Percentiles rank a stretch among this genome's conserved stretches.
Conservation (phyloP, 2,888 invertebrate genomes). For the Andrena praecox region DNA sequence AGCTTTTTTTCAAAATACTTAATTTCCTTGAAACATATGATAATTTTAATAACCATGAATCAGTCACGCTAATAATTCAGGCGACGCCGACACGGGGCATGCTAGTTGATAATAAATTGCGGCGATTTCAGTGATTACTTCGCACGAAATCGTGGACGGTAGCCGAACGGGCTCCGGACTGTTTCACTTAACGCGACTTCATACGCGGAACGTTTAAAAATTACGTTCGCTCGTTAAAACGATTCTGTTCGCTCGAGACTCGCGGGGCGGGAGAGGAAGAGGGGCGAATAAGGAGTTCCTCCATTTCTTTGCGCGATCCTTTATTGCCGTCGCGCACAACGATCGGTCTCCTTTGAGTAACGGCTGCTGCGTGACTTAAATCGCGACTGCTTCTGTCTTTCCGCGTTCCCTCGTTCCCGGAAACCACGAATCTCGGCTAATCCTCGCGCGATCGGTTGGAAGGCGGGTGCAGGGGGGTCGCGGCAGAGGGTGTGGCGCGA, state of each 20-base stretch:
- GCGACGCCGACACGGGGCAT: too few relatives aligned
- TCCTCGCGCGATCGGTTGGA: background rate
- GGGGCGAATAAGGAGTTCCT: background rate
- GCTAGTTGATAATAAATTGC: slow-evolving; percentile 36
- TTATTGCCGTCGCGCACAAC: background rate
- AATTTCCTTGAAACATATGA: too few relatives aligned
- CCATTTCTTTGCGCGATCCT: background rate
- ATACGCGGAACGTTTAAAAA: slow-evolving; percentile 23
- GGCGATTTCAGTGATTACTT: background rate
- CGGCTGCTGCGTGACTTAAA: background rate
- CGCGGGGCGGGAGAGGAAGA: background rate
- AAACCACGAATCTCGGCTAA: too few relatives aligned
- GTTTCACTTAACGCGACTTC: slow-evolving; percentile 4
- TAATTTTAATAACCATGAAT: too few relatives aligned
- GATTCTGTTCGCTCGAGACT: background rate
- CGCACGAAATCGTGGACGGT: slow-evolving; percentile 9
- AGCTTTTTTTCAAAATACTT: too few relatives aligned
- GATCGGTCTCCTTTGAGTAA: background rate
- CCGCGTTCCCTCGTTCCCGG: too few relatives aligned
- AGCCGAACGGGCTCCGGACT: background rate
- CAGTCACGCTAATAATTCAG: too few relatives aligned
- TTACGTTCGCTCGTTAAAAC: slow-evolving; percentile 54
- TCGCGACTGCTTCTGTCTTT: too few relatives aligned
- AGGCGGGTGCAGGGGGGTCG: background rate
- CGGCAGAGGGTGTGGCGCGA: background rate